phyloP scores from a whole-genome alignment of 2,888 invertebrate genomes.

The Amphipyra berbera region DNA sequence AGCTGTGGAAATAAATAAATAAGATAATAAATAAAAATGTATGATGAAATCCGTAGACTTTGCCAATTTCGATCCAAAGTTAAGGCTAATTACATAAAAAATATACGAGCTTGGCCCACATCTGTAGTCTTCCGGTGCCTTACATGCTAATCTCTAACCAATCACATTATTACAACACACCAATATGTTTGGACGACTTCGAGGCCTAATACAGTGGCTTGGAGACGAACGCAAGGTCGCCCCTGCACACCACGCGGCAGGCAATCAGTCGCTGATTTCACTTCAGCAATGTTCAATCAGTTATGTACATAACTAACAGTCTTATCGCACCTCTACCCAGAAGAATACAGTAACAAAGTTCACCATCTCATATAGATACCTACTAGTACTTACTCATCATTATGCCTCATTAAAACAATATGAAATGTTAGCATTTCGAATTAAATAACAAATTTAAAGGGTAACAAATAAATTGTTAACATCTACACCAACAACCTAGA shows the following conservation, averaged over 20 bases:
- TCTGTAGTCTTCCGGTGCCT: slow-evolving; percentile 58
- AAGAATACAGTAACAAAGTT: slow-evolving; percentile 23
- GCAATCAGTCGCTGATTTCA: slow-evolving; percentile 12
- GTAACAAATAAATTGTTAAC: slow-evolving; percentile 33
- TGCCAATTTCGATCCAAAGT: slow-evolving; percentile 28
- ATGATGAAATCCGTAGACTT: slow-evolving; percentile 12
- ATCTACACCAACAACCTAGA: slow-evolving; percentile 10
- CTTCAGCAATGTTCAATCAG: slow-evolving; percentile 18
- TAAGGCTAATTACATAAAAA: slow-evolving; percentile 54
- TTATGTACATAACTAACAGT: slow-evolving; percentile 34
- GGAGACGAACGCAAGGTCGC: slow-evolving; percentile 19
- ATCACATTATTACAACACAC: slow-evolving; percentile 42
- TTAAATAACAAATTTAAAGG: slow-evolving; percentile 40
- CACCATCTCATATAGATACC: slow-evolving; percentile 11
- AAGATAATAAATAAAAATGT: slow-evolving; percentile 22
- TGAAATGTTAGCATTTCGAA: slow-evolving; percentile 33
- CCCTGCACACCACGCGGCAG: slow-evolving; percentile 6
- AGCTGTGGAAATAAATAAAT: slow-evolving; percentile 1
- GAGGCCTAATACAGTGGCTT: slow-evolving; percentile 12
- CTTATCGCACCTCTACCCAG: slow-evolving; percentile 41
- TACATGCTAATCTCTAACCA: slow-evolving; percentile 51
- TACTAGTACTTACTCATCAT: slow-evolving; percentile 20
- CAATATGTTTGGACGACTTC: slow-evolving; percentile 24
- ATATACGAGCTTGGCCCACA: slow-evolving; percentile 61
- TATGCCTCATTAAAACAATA: slow-evolving; percentile 34